These are phyloP conservation scores for Dioctria linearis DNA, from an alignment of 2,888 invertebrate species.

Conservation along the genomic window DNA sequence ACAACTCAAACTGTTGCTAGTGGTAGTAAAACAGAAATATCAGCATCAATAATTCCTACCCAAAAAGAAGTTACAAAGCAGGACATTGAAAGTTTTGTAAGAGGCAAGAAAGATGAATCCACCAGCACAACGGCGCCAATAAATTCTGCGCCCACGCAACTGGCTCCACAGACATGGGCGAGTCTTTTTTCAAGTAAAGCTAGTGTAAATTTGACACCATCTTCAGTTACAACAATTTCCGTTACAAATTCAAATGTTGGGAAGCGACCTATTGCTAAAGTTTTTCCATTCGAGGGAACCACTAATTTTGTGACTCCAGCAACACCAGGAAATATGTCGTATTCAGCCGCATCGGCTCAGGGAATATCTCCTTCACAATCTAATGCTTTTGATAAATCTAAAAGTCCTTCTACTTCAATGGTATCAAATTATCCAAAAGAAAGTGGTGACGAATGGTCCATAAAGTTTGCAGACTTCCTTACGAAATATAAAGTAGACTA, in stretches of 20 bases:
- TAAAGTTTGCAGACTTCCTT: constrained; percentile 80
- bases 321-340: constrained; percentile 67
- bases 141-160: background rate
- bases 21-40: constrained; percentile 54
- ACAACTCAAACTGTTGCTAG: background rate
- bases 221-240: constrained; percentile 61
- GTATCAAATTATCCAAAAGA: background rate
- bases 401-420: constrained; percentile 47
- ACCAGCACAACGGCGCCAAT: constrained; percentile 54
- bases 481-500: constrained; percentile 84
- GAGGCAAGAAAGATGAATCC: constrained; percentile 53
- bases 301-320: constrained; percentile 62
- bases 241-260: constrained; percentile 62
- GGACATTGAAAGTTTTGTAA: constrained; percentile 5
- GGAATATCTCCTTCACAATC: constrained; percentile 63
- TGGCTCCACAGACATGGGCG: constrained; percentile 75
- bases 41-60: background rate
- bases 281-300: constrained; percentile 73
- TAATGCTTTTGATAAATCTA: constrained; percentile 48
- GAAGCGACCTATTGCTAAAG: constrained; percentile 76
- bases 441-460: constrained; percentile 67
- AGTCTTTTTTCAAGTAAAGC: constrained; percentile 74
- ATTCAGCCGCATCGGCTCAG: constrained; percentile 71
- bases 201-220: constrained; percentile 52
- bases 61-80: constrained; percentile 1